Evolutionary conservation across 2,888 invertebrate genomes (phyloP).

Genomic region (Athalia rosae): DNA sequence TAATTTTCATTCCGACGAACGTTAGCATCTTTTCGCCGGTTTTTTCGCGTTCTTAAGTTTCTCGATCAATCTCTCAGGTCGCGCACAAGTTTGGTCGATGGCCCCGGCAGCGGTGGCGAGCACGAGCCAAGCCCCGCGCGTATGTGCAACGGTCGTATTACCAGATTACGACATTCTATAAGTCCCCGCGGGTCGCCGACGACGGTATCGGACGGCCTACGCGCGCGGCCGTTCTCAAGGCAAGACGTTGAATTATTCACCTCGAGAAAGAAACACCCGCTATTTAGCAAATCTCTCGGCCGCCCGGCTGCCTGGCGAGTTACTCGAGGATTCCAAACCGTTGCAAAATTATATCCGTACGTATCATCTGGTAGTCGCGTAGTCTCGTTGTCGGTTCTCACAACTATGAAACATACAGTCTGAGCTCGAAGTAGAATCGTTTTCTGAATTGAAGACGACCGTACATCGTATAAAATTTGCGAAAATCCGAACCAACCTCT

Average conservation of each 20-base stretch:
- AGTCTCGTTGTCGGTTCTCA: too few relatives aligned
- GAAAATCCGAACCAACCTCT: too few relatives aligned
- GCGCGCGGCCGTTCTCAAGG: slow-evolving; percentile 63
- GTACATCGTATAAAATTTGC: too few relatives aligned
- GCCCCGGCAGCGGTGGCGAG: too few relatives aligned
- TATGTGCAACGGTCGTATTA: slow-evolving; percentile 2
- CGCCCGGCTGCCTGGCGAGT: not conserved
- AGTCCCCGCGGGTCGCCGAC: slow-evolving; percentile 25
- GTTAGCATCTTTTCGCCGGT: not conserved
- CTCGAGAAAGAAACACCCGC: slow-evolving; percentile 60
- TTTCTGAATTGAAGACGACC: too few relatives aligned
- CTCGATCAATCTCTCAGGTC: not conserved
- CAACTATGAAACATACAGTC: too few relatives aligned
- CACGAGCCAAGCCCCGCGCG: not conserved
- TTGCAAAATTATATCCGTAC: slow-evolving; percentile 21
- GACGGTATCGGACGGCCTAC: slow-evolving; percentile 57
- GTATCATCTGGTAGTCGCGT: too few relatives aligned
- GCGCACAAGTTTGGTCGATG: not conserved
- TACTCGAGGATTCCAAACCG: slow-evolving; percentile 18
- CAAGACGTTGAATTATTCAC: slow-evolving; percentile 66
- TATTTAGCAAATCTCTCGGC: slow-evolving; percentile 60
- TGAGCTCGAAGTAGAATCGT: too few relatives aligned
- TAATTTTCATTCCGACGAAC: not conserved
- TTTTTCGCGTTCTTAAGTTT: too few relatives aligned
- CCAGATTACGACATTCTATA: slow-evolving; percentile 40